phyloP scores from a whole-genome alignment of 2,888 invertebrate species.

The Harpagoxenus sublaevis region DNA sequence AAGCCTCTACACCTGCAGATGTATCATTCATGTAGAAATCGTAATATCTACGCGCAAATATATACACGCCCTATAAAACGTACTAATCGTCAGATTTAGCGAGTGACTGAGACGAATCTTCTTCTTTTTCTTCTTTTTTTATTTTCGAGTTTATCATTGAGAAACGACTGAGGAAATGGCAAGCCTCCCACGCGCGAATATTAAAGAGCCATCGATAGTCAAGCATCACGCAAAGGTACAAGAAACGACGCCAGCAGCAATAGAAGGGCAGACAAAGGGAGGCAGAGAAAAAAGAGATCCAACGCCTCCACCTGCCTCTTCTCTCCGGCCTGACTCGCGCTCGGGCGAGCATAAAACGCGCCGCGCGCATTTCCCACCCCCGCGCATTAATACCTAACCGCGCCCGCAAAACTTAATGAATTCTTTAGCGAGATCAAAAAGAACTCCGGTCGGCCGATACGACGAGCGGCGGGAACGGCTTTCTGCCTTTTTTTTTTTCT shows the following conservation, averaged over 20 bases:
- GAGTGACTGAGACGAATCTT: conserved; percentile 8
- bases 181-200: conserved; percentile 54
- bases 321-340: conserved; percentile 66
- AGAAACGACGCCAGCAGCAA: conserved; percentile 61
- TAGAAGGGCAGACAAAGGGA: conserved; percentile 66
- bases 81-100: conserved; percentile 12
- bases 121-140: background rate
- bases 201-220: conserved; percentile 74
- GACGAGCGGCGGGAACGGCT: conserved; percentile 58
- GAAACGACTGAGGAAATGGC: conserved; percentile 47
- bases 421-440: conserved; percentile 86
- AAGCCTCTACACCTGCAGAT: background rate
- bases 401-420: conserved; percentile 85
- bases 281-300: conserved; percentile 70
- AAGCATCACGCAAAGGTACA: conserved; percentile 60
- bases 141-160: conserved; percentile 10
- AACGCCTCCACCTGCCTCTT: conserved; percentile 68
- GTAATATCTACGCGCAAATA: conserved; percentile 6
- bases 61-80: background rate
- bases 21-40: background rate
- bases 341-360: conserved; percentile 82
- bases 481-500: conserved; percentile 40
- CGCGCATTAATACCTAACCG: conserved; percentile 85
- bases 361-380: conserved; percentile 81
- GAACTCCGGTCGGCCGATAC: conserved; percentile 77